Evolutionary conservation across 2,113 vertebrate species (phyloP).

Genomic region (Leucoraja erinaceus): DNA sequence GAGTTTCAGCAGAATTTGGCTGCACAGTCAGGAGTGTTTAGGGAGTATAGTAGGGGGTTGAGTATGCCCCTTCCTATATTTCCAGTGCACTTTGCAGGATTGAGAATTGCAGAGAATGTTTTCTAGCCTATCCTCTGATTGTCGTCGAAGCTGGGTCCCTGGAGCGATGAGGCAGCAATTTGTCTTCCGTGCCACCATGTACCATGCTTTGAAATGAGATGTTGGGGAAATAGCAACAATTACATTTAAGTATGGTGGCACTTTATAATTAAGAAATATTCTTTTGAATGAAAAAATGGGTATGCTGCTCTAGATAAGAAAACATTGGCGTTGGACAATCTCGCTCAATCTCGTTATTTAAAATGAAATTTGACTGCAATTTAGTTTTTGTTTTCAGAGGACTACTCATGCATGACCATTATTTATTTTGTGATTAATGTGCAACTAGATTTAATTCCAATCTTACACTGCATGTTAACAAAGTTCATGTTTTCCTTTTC

Average conservation of each 20-base stretch:
- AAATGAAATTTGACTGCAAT: not conserved
- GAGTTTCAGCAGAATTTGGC: too few relatives aligned
- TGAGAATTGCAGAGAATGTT: too few relatives aligned
- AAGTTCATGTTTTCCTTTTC: constrained; percentile 43
- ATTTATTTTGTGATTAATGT: not conserved
- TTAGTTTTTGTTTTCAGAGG: not conserved
- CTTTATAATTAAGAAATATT: not conserved
- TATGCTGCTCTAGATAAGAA: not conserved
- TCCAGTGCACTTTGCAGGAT: too few relatives aligned
- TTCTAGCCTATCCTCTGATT: too few relatives aligned
- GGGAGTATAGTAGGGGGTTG: too few relatives aligned
- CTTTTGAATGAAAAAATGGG: not conserved
- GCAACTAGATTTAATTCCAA: not conserved
- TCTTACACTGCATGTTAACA: not conserved
- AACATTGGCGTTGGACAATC: not conserved
- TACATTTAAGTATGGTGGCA: not conserved
- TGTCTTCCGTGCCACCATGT: too few relatives aligned
- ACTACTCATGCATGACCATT: not conserved
- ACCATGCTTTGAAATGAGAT: not conserved
- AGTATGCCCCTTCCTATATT: too few relatives aligned
- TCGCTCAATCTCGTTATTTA: too few relatives aligned
- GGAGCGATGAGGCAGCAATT: too few relatives aligned
- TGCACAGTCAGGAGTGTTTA: too few relatives aligned
- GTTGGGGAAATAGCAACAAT: not conserved
- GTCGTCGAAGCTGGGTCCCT: too few relatives aligned